Base-by-base conservation (phyloP, 2,888 invertebrate genomes). In the Tipula helvola region DNA sequence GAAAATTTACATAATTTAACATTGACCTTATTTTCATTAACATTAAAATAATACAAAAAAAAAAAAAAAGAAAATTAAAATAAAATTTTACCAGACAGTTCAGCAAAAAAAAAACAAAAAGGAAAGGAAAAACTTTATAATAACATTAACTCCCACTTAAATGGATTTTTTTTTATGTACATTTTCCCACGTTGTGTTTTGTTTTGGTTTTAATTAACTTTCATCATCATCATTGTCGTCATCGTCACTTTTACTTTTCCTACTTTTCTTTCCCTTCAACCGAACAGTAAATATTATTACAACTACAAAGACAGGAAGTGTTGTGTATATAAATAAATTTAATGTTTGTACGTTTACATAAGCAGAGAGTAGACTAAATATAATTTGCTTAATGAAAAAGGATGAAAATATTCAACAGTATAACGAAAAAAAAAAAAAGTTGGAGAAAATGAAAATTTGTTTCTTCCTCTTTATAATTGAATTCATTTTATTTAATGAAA, bases 331-430 rank as follows among this genome's bases (percentile, higher is more conserved):
- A 39, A 5, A 39, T 39, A 39, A 7, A 39, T 39, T 39, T 39
- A 7, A 5, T 39, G 39, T 39, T 5, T 39, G 7, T 7, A 39
- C 39, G 5, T 5, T 39, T 47, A 47, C 5, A 47, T n/a, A 16
- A 13, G n/a, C 12, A 47, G 5, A 12, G n/a, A 52, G 28, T 28
- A 18, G 71, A 71, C 10, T 71, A 71, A 28, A 71, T 71, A 71
- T 71, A 71, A 71, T 71, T 71, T 71, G 71, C 71, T 71, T 71
- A 71, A 71, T 71, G 71, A 71, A 71, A 71, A 71, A 71, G 71
- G 71, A 71, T 71, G 71, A 71, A 71, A 71, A 71, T 71, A 71
- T 52, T 52, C 10, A 5, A 44, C 52, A 52, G 5, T 7, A n/a
- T 71, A 71, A 71, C 28, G 28, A 28, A 71, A 71, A 52, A 52